Base-by-base conservation (phyloP, 2,113 vertebrate species). In the Aldabrachelys gigantea region DNA sequence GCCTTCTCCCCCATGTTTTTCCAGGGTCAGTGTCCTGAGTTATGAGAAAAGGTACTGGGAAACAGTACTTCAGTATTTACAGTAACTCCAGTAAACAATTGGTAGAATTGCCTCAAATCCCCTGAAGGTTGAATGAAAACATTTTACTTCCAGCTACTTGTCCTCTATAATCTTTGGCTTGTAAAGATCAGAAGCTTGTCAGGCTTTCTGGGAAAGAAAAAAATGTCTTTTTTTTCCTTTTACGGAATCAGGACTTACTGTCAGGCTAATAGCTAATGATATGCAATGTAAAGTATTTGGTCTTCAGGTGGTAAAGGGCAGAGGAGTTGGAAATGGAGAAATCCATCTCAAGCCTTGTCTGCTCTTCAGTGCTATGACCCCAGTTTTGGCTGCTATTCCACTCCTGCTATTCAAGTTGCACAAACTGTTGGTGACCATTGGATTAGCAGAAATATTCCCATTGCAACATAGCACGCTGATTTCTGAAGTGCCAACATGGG, bases 391-490 rank as follows among this genome's bases (percentile, higher is more conserved):
- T 38, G 62, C 11, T 29, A 12, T 84, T 13, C 49, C 81, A 13
- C 14, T n/a, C 25, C 16, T 85, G 41, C 65, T 52, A 9, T 22
- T 72, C 65, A 72, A 10, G 65, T 72, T n/a, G 16, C 9, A 38
- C 9, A 72, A 72, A 72, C 8, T 38, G 19, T 22, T 69, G 65
- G 35, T 69, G 8, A n/a, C 17, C 65, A 9, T 22, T 72, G n/a
- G 65, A 72, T 72, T 50, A 38, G 80, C 4, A 59, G 41, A 53
- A 93, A n/a, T 11, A 29, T 87, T 57, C 10, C 82, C 90, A 84
- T 21, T 57, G 80, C 59, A 6, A 0, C 19, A 12, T 79, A 5
- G 21, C 53, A 65, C 25, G 2, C 1, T 59, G 22, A 1, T 4
- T 25, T 22, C 6, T 49, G 38, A 82, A 44, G 83, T 85, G 35